phyloP scores from a whole-genome alignment of 2,888 invertebrate species.

The Zygogramma bicolorata region DNA sequence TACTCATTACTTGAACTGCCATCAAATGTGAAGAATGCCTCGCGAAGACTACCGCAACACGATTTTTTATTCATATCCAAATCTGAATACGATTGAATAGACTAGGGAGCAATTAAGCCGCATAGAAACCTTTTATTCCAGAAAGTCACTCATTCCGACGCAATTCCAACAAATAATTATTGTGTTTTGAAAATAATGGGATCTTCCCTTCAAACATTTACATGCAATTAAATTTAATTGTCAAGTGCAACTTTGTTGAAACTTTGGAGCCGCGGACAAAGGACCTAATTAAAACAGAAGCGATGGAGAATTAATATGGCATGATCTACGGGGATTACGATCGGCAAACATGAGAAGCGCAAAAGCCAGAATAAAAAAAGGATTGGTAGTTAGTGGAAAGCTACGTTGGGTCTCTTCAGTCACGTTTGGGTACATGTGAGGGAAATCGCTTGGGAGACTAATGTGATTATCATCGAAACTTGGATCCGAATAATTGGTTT shows the following conservation, averaged over 20 bases:
- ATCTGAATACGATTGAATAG: not conserved
- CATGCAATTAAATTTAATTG: slow-evolving; percentile 40
- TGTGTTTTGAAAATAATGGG: slow-evolving; percentile 32
- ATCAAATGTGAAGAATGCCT: not conserved
- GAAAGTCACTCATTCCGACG: slow-evolving; percentile 3
- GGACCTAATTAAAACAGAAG: slow-evolving; percentile 38
- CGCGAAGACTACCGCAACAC: not conserved
- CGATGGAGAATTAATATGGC: slow-evolving; percentile 32
- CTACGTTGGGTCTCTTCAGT: not conserved
- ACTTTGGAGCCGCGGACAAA: slow-evolving; percentile 31
- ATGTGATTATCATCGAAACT: not conserved
- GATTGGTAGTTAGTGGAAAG: not conserved
- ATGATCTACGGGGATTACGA: slow-evolving; percentile 30
- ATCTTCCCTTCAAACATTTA: slow-evolving; percentile 26
- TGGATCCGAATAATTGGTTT: not conserved
- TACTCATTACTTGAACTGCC: not conserved
- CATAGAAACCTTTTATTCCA: slow-evolving; percentile 10
- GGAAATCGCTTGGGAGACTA: not conserved
- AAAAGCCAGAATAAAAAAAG: not conserved
- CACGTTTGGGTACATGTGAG: slow-evolving; percentile 5
- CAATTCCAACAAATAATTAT: slow-evolving; percentile 22
- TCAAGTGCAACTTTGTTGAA: slow-evolving; percentile 36
- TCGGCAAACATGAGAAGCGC: slow-evolving; percentile 21
- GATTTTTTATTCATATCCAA: not conserved
- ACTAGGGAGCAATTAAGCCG: not conserved